Percentiles rank a stretch among this genome's conserved stretches.
phyloP scores from a whole-genome alignment of 1,140 invertebrate genomes.

The Thaumatotibia leucotreta region DNA sequence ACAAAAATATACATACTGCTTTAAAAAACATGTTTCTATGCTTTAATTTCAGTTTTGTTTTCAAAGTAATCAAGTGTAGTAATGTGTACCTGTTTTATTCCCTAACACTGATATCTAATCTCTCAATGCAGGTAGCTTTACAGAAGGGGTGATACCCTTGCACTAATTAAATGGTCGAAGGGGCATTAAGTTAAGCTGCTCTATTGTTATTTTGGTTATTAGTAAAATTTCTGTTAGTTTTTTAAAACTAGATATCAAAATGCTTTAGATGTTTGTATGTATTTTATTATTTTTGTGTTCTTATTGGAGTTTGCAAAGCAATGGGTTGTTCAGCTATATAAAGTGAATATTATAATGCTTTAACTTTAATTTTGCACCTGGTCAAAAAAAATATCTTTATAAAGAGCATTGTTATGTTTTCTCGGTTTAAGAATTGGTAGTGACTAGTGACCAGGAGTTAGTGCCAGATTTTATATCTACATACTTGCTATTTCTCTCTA shows the following conservation, averaged over 20 bases:
- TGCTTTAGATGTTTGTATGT: background rate
- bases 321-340: too few species aligned
- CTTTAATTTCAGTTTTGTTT: background rate
- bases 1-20: background rate
- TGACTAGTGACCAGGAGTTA: too few species aligned
- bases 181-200: conserved; percentile 5
- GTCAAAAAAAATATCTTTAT: too few species aligned
- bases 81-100: background rate
- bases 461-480: too few species aligned
- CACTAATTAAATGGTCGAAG: background rate
- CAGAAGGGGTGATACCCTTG: background rate
- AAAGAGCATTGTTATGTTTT: too few species aligned
- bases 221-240: background rate
- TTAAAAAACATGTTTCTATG: too few species aligned
- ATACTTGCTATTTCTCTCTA: too few species aligned
- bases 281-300: background rate
- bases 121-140: background rate
- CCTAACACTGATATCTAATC: conserved; percentile 2
- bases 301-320: too few species aligned
- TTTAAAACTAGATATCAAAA: background rate
- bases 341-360: too few species aligned
- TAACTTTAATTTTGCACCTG: too few species aligned
- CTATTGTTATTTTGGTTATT: background rate
- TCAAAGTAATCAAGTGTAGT: background rate
- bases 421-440: too few species aligned